Percentiles rank a stretch among this genome's conserved stretches.
These are phyloP conservation scores for Sebastes aleutianus DNA, from an alignment of 2,797 vertebrate genomes.

Conservation along the genomic window DNA sequence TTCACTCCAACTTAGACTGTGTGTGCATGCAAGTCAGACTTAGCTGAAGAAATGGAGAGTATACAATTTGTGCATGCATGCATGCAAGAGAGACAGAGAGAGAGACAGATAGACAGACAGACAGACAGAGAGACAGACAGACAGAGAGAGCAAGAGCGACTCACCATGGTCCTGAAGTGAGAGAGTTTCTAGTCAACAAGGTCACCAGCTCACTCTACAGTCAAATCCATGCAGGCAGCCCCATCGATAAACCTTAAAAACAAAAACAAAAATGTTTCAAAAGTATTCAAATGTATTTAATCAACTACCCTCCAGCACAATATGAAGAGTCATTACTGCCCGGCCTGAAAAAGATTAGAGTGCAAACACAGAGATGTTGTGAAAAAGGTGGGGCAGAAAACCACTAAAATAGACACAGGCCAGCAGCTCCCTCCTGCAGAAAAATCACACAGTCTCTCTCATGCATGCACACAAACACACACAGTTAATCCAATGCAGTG, in stretches of 20 bases:
- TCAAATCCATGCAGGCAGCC: slow-evolving; percentile 5
- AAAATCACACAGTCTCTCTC: slow-evolving; percentile 7
- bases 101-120: neutral
- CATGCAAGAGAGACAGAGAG: slow-evolving; percentile 20
- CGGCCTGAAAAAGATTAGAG: neutral
- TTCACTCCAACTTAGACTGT: slow-evolving; percentile 25
- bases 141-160: slow-evolving; percentile 5
- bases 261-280: neutral
- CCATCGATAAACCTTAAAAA: neutral
- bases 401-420: slow-evolving; percentile 5
- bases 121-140: neutral
- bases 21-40: slow-evolving; percentile 3
- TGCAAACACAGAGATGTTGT: neutral
- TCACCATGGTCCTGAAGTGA: slow-evolving; percentile 57
- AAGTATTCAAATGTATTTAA: neutral
- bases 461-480: slow-evolving; percentile 13
- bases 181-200: slow-evolving; percentile 9
- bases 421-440: slow-evolving; percentile 17
- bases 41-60: slow-evolving; percentile 33
- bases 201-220: slow-evolving; percentile 27
- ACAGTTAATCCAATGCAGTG: slow-evolving; percentile 53
- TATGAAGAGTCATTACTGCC: neutral
- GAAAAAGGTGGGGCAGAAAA: slow-evolving; percentile 10
- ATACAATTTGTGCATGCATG: slow-evolving; percentile 45
- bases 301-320: neutral